A percentile compares a stretch with the other conserved stretches of the same genome.
These are phyloP conservation scores for Octopus sinensis DNA, from an alignment of 1,140 invertebrate genomes.

Conservation along the genomic window DNA sequence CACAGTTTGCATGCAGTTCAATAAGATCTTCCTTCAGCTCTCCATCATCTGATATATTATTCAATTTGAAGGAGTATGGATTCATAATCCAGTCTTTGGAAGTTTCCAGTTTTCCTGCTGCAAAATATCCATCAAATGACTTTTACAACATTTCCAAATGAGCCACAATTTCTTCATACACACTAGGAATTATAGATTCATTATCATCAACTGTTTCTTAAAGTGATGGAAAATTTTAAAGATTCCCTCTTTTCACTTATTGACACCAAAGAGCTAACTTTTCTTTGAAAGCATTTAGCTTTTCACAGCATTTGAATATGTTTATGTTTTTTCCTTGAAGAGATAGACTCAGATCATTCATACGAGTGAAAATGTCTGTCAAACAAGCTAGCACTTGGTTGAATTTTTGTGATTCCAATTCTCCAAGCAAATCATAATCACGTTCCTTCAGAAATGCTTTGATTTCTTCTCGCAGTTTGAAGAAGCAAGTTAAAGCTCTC, in stretches of 20 bases:
- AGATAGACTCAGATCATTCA: constrained; percentile 12
- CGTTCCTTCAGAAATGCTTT: constrained; percentile 7
- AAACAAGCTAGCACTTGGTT: constrained; percentile 3
- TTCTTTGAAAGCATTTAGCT: background rate
- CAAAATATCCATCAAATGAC: constrained; percentile 7
- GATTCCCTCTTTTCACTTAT: background rate
- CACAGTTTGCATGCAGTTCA: background rate
- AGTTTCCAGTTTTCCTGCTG: constrained; percentile 2
- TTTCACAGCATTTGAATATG: constrained; percentile 12
- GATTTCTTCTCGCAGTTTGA: constrained; percentile 8
- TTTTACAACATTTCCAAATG: no score
- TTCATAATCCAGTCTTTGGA: constrained; percentile 5
- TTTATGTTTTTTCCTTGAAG: constrained; percentile 12
- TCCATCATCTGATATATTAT: constrained; percentile 6
- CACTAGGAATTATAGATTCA: background rate
- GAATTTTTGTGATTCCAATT: constrained; percentile 14
- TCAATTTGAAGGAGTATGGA: background rate
- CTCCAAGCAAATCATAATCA: background rate
- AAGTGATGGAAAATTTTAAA: background rate
- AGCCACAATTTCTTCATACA: no score
- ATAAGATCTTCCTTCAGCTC: background rate
- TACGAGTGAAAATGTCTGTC: constrained; percentile 5
- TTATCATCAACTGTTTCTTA: background rate
- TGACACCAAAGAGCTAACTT: background rate
- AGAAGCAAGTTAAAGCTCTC: constrained; percentile 6